Evolutionary conservation across 2,797 vertebrate genomes (phyloP).

Genomic region (Enteromius treurensis): DNA sequence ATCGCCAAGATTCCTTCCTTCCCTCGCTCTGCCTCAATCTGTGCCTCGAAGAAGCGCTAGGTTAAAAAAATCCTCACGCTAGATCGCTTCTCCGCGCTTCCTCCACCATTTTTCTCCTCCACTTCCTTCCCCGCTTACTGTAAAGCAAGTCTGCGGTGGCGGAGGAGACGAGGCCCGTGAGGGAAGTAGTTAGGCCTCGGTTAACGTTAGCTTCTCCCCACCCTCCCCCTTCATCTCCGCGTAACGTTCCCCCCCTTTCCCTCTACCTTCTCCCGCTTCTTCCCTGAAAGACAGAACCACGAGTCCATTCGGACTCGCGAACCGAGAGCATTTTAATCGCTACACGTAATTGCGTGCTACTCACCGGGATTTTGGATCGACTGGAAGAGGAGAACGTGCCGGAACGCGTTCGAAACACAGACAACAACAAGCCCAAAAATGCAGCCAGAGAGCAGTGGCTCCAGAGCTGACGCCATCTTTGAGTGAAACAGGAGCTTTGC

Average conservation of each 20-base stretch:
- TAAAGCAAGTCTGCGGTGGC: constrained; percentile 63
- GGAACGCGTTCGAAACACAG: constrained; percentile 73
- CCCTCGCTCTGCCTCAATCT: constrained; percentile 57
- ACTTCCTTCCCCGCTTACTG: constrained; percentile 70
- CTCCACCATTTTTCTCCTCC: constrained; percentile 64
- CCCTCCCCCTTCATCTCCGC: constrained; percentile 70
- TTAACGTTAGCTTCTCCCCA: constrained; percentile 52
- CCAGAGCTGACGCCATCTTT: constrained; percentile 86
- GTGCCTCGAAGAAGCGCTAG: constrained; percentile 51
- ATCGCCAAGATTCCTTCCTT: constrained; percentile 57
- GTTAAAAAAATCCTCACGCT: constrained; percentile 56
- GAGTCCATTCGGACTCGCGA: constrained; percentile 74
- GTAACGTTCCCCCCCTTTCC: constrained; percentile 65
- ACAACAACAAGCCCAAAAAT: constrained; percentile 83
- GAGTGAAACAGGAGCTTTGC: constrained; percentile 84
- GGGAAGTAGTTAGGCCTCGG: constrained; percentile 74
- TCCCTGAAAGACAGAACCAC: constrained; percentile 74
- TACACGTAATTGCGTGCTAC: constrained; percentile 62
- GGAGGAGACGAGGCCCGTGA: constrained; percentile 78
- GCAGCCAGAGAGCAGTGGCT: constrained; percentile 81
- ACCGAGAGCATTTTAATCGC: constrained; percentile 60
- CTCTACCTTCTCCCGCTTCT: constrained; percentile 76
- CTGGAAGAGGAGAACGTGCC: constrained; percentile 70
- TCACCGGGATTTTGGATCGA: constrained; percentile 79
- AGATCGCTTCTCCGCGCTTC: constrained; percentile 63